Evolutionary conservation across 2,888 invertebrate species (phyloP).

Genomic region (Apamea sordens): DNA sequence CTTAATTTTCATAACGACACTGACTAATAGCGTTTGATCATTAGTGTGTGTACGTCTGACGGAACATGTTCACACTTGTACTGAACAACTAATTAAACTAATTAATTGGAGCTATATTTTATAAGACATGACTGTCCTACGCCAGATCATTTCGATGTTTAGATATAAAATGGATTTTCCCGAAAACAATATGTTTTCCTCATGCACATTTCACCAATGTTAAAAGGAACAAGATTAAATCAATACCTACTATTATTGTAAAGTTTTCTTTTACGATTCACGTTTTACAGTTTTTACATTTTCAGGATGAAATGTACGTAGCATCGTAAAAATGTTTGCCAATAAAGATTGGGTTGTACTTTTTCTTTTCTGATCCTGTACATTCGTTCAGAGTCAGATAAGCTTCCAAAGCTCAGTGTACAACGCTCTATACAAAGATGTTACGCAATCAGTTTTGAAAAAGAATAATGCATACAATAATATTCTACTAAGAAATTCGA

Average conservation of each 20-base stretch:
- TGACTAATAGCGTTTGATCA: conserved; percentile 26
- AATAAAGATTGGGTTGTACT: not conserved
- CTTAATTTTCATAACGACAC: conserved; percentile 39
- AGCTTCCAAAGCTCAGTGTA: not conserved
- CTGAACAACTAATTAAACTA: conserved; percentile 31
- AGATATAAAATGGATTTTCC: not conserved
- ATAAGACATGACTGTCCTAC: not conserved
- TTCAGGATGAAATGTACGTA: not conserved
- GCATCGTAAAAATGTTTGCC: not conserved
- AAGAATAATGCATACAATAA: conserved; percentile 7
- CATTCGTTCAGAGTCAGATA: not conserved
- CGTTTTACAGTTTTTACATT: not conserved
- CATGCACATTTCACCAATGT: not conserved
- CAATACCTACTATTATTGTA: not conserved
- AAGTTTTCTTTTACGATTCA: not conserved
- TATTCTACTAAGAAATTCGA: not conserved
- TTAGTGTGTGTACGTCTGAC: conserved; percentile 29
- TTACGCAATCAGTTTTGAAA: not conserved
- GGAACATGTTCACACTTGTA: conserved; percentile 40
- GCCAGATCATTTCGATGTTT: not conserved
- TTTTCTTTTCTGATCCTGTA: not conserved
- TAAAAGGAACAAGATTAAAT: not conserved
- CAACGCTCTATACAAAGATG: not conserved
- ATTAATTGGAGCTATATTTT: conserved; percentile 47
- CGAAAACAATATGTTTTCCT: conserved; percentile 10